Percentiles rank a stretch among this genome's conserved stretches.
These are phyloP conservation scores for Platorchestia sp. DNA, from an alignment of 1,140 invertebrate genomes.

Conservation along the genomic window DNA sequence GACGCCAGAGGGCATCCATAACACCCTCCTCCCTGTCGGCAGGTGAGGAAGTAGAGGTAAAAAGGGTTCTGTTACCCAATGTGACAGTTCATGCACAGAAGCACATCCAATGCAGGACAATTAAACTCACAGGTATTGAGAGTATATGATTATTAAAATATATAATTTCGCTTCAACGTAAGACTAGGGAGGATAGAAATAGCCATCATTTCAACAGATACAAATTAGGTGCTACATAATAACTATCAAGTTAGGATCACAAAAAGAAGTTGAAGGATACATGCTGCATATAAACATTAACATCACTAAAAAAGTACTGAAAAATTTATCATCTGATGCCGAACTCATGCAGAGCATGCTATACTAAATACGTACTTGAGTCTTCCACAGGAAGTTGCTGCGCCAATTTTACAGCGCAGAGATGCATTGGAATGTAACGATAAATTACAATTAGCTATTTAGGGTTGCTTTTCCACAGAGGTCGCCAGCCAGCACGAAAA, in stretches of 20 bases:
- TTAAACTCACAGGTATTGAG: background rate
- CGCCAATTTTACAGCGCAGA: background rate
- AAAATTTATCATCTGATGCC: background rate
- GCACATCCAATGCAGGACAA: background rate
- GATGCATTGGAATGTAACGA: background rate
- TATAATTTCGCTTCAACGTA: background rate
- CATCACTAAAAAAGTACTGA: background rate
- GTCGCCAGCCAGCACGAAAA: too few species aligned
- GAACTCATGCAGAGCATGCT: background rate
- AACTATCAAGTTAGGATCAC: background rate
- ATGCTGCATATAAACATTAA: background rate
- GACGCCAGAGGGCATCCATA: too few species aligned
- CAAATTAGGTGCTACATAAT: background rate
- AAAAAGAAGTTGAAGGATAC: background rate
- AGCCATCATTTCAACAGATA: background rate
- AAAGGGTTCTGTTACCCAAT: background rate
- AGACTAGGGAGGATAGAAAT: background rate
- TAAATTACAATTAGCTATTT: too few species aligned
- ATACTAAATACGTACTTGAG: background rate
- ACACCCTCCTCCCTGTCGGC: too few species aligned
- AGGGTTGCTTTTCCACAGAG: too few species aligned
- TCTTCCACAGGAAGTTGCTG: background rate
- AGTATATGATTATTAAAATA: conserved; percentile 37
- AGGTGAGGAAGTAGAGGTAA: too few species aligned
- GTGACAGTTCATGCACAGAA: background rate